Percentiles rank a stretch among this genome's conserved stretches.
These are phyloP conservation scores for Rapana venosa DNA, from an alignment of 2,888 invertebrate genomes.

Conservation along the genomic window DNA sequence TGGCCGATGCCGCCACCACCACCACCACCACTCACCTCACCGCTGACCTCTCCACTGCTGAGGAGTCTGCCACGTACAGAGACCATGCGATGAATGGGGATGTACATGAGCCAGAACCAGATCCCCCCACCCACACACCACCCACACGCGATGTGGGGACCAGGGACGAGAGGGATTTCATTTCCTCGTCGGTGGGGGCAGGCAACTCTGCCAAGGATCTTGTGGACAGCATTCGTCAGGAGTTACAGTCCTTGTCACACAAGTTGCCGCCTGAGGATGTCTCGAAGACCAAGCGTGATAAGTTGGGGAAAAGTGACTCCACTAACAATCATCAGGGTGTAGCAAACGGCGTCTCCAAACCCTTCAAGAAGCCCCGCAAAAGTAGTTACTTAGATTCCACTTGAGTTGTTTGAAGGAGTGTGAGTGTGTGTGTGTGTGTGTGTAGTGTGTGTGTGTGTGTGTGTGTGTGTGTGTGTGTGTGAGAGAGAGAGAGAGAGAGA, in stretches of 20 bases:
- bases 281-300: not conserved
- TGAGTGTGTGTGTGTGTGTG: not conserved
- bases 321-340: not conserved
- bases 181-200: constrained; percentile 38
- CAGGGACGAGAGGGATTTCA: constrained; percentile 45
- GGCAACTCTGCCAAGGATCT: constrained; percentile 50
- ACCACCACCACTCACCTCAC: not conserved
- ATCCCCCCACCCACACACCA: constrained; percentile 17
- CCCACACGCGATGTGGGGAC: constrained; percentile 37
- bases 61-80: not conserved
- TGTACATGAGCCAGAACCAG: not conserved
- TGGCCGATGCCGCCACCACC: not conserved
- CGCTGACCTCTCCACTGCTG: not conserved
- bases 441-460: not conserved
- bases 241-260: constrained; percentile 45
- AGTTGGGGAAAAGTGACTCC: not conserved
- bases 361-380: constrained; percentile 32
- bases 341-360: not conserved
- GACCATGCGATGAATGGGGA: not conserved
- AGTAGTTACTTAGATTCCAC: not conserved
- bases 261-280: constrained; percentile 22
- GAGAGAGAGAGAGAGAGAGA: not conserved
- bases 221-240: constrained; percentile 48
- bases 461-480: not conserved
- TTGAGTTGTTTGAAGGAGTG: not conserved